phyloP scores from a whole-genome alignment of 2,113 vertebrate species.

The Pluvialis apricaria region DNA sequence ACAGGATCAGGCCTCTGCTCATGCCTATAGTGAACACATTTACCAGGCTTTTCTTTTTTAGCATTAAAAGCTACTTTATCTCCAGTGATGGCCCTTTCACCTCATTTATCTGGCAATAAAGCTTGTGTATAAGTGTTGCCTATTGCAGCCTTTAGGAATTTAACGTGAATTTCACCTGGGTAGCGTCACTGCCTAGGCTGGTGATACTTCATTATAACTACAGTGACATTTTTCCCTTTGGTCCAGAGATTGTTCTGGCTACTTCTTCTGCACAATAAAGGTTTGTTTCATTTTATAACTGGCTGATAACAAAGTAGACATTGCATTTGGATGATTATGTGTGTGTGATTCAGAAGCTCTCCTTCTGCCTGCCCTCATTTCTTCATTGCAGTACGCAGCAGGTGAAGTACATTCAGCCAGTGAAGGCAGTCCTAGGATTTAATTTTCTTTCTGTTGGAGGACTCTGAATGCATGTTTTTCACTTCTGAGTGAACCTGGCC shows the following conservation, averaged over 20 bases:
- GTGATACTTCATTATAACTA: not conserved
- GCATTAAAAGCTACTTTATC: not conserved
- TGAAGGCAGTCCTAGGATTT: not conserved
- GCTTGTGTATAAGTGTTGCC: not conserved
- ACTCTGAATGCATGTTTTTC: not conserved
- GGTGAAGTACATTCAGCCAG: not conserved
- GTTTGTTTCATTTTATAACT: not conserved
- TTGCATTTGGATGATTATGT: not conserved
- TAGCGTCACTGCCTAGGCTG: slow-evolving; percentile 9
- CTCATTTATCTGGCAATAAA: not conserved
- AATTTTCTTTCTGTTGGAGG: not conserved
- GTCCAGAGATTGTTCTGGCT: not conserved
- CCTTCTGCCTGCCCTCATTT: not conserved
- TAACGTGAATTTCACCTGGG: not conserved
- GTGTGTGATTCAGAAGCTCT: not conserved
- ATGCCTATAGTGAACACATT: not conserved
- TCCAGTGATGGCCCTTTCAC: not conserved
- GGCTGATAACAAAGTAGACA: not conserved
- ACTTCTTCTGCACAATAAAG: not conserved
- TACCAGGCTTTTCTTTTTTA: not conserved
- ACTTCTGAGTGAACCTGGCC: not conserved
- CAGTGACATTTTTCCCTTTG: not conserved
- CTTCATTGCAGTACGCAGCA: not conserved
- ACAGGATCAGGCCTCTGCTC: not conserved
- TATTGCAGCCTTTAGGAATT: not conserved